Evolutionary conservation across 2,888 invertebrate species (phyloP).

Genomic region (Tenthredo livida): DNA sequence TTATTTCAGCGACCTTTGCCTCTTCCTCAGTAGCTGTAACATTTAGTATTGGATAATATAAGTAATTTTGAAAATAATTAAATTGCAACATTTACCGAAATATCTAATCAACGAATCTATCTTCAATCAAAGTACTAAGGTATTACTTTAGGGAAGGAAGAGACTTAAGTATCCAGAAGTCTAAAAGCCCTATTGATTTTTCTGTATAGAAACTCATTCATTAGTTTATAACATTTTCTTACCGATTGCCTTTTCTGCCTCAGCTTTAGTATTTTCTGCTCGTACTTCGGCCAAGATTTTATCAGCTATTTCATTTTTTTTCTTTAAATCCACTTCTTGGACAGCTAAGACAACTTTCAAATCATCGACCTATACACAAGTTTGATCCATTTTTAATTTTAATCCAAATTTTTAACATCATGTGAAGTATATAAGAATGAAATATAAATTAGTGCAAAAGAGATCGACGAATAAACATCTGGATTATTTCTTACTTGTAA

Average conservation of each 20-base stretch:
- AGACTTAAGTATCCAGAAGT: neutral
- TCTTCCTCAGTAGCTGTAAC: constrained; percentile 89
- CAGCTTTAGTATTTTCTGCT: constrained; percentile 94
- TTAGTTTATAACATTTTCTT: constrained; percentile 62
- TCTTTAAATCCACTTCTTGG: constrained; percentile 91
- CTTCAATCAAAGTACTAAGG: neutral
- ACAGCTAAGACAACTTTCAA: constrained; percentile 87
- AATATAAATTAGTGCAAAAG: neutral
- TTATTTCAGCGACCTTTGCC: constrained; percentile 93
- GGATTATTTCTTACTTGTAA: constrained; percentile 82
- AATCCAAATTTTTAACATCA: neutral
- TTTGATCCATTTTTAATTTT: neutral
- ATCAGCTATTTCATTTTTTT: constrained; percentile 94
- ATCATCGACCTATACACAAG: constrained; percentile 83
- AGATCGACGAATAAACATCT: neutral
- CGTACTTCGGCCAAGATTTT: constrained; percentile 92
- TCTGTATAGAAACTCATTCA: neutral
- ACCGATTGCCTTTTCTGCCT: constrained; percentile 90
- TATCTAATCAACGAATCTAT: constrained; percentile 46
- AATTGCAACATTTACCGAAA: constrained; percentile 35
- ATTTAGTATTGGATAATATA: neutral
- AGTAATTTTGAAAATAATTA: constrained; percentile 52
- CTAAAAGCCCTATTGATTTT: neutral
- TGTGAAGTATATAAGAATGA: neutral
- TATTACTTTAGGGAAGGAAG: neutral